Evolutionary conservation across 2,113 vertebrate genomes (phyloP).

Genomic region (Myotis lucifugus): DNA sequence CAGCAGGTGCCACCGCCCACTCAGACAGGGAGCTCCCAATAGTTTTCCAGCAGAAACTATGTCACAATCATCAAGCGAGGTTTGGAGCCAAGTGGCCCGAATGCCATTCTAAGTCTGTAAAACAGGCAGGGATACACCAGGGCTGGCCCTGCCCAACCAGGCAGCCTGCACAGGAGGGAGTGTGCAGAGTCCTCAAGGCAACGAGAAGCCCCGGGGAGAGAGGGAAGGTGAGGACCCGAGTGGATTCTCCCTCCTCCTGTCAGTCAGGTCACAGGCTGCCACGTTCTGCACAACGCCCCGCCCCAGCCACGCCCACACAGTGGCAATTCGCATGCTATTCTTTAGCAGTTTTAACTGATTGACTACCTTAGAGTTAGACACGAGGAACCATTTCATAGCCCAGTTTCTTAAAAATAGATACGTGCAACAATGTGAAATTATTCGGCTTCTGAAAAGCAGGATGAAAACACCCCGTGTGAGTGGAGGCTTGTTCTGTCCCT

Average conservation of each 20-base stretch:
- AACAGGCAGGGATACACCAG: neutral
- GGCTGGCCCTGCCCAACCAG: neutral
- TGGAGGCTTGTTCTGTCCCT: neutral
- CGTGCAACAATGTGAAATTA: neutral
- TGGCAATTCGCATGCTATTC: neutral
- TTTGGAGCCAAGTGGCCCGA: slow-evolving; percentile 12
- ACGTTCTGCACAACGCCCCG: neutral
- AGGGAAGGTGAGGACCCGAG: neutral
- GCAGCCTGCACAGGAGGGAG: neutral
- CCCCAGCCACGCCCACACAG: neutral
- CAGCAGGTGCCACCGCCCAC: slow-evolving; percentile 60
- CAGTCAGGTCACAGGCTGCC: neutral
- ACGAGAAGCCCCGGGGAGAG: neutral
- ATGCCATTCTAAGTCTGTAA: slow-evolving; percentile 51
- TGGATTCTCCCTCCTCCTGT: neutral
- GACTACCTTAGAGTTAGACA: neutral
- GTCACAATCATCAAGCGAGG: slow-evolving; percentile 46
- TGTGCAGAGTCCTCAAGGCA: neutral
- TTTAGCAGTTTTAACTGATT: neutral
- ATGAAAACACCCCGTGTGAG: neutral
- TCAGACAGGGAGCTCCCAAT: slow-evolving; percentile 53
- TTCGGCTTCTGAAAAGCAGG: neutral
- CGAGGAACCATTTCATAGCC: neutral
- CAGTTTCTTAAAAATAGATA: neutral
- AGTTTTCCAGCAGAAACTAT: slow-evolving; percentile 55